Evolutionary conservation across 2,113 vertebrate species (phyloP).

Genomic region (Myrmecobius fasciatus): DNA sequence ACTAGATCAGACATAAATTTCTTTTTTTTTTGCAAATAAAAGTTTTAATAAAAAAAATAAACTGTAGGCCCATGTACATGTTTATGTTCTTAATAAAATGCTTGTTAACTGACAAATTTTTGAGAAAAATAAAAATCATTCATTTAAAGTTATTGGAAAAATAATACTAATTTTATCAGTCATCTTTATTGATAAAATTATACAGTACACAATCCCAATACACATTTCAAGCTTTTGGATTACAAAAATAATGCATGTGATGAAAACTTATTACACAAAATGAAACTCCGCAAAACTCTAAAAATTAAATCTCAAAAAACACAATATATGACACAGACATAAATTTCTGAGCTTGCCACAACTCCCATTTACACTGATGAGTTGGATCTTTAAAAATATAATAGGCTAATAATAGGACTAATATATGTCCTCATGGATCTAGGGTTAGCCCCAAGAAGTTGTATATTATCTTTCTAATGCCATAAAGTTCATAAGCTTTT

Average conservation of each 20-base stretch:
- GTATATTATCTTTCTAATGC: not conserved
- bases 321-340: constrained; percentile 66
- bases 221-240: constrained; percentile 76
- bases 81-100: not conserved
- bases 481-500: not conserved
- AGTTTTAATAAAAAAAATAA: too few relatives aligned
- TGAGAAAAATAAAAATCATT: not conserved
- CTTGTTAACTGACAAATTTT: not conserved
- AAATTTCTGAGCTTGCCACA: not conserved
- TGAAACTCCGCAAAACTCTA: constrained; percentile 75
- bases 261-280: constrained; percentile 77
- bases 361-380: not conserved
- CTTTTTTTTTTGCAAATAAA: too few relatives aligned
- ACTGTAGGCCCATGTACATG: too few relatives aligned
- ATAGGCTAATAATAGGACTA: too few relatives aligned
- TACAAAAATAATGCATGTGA: constrained; percentile 79
- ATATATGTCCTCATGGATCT: not conserved
- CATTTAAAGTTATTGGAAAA: constrained; percentile 50
- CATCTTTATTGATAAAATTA: constrained; percentile 86
- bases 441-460: not conserved
- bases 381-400: not conserved
- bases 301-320: constrained; percentile 54
- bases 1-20: not conserved
- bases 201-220: constrained; percentile 77
- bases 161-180: constrained; percentile 63